Conservation (phyloP, 2,113 vertebrate genomes). For the Mystacornis crossleyi region DNA sequence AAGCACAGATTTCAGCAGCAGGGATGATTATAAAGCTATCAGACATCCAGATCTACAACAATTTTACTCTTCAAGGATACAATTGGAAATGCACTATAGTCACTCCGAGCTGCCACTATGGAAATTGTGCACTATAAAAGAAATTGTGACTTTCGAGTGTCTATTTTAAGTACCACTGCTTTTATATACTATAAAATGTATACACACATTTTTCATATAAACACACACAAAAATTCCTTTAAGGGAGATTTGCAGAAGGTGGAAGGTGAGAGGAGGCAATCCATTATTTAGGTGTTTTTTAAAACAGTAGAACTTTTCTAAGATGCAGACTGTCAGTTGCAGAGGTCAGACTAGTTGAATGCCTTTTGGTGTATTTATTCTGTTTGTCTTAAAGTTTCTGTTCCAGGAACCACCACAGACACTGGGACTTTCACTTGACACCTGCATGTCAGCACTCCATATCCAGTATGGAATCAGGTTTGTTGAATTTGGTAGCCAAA, state of each 20-base stretch:
- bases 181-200: background rate
- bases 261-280: background rate
- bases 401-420: background rate
- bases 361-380: background rate
- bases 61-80: background rate
- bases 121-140: background rate
- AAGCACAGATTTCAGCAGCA: slow-evolving; percentile 7
- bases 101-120: background rate
- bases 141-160: background rate
- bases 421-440: background rate
- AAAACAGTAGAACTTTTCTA: background rate
- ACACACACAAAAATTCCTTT: background rate
- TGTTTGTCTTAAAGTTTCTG: background rate
- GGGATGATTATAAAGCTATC: background rate
- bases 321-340: background rate
- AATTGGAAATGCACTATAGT: background rate
- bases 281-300: background rate
- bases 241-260: background rate
- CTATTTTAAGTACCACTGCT: background rate
- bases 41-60: background rate
- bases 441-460: background rate
- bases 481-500: background rate
- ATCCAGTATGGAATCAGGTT: background rate
- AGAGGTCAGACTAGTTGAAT: background rate
- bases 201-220: background rate